These are phyloP conservation scores for Ophion obscuratus DNA, from an alignment of 2,888 invertebrate genomes.

Conservation along the genomic window DNA sequence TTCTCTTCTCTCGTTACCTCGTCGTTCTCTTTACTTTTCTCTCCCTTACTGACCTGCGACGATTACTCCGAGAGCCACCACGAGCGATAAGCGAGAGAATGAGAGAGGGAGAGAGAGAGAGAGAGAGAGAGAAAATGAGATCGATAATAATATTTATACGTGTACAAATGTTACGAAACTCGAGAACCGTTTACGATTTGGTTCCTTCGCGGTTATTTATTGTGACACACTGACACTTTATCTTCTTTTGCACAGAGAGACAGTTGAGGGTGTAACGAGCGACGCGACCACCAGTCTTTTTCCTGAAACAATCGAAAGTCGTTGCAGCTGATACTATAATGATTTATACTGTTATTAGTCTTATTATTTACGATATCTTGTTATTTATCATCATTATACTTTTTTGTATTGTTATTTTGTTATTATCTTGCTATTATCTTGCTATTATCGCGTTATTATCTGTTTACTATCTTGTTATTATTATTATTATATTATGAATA, in stretches of 20 bases:
- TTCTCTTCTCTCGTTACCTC: conserved; percentile 38
- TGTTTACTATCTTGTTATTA: no score
- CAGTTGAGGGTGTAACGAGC: conserved; percentile 58
- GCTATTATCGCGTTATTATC: no score
- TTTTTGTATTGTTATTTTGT: not conserved
- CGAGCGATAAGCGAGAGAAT: not conserved
- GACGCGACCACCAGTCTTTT: conserved; percentile 61
- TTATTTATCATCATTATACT: not conserved
- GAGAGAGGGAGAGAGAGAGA: conserved; percentile 1
- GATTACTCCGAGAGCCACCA: not conserved
- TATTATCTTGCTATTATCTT: no score
- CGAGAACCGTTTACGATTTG: conserved; percentile 17
- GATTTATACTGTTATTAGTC: no score
- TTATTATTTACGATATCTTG: no score
- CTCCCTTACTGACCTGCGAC: conserved; percentile 27
- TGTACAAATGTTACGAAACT: conserved; percentile 10
- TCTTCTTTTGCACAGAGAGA: conserved; percentile 50
- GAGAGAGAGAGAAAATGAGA: not conserved
- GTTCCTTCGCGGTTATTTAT: conserved; percentile 42
- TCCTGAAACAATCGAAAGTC: conserved; percentile 61
- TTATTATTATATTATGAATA: no score
- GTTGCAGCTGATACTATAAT: conserved; percentile 9
- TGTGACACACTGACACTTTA: conserved; percentile 50
- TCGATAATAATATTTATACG: not conserved
- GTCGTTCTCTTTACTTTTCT: conserved; percentile 54